Percentiles rank a stretch among this genome's conserved stretches.
Evolutionary conservation across 1,140 invertebrate species (phyloP).

Genomic region (Tetramorium alpestre): DNA sequence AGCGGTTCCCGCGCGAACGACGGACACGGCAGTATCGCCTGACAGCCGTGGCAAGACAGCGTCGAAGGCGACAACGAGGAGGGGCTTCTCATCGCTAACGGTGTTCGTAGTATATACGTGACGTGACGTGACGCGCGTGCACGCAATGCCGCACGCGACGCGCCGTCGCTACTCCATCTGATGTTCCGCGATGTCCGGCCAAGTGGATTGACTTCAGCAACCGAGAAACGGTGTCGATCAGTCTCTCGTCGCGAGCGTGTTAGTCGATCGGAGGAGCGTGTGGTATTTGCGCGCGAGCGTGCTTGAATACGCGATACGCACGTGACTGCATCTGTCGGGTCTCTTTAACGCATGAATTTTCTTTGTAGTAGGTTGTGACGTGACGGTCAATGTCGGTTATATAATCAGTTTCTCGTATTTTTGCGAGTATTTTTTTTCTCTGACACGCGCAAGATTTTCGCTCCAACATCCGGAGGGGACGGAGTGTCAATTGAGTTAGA

Average conservation of each 20-base stretch:
- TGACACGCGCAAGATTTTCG: background rate
- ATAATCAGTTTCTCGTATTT: background rate
- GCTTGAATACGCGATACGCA: background rate
- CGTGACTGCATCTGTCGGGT: background rate
- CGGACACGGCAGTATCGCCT: background rate
- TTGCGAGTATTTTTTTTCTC: background rate
- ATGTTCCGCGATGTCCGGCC: conserved; percentile 38
- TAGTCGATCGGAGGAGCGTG: background rate
- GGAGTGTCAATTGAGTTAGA: conserved; percentile 15
- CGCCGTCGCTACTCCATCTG: conserved; percentile 43
- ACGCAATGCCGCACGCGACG: conserved; percentile 42
- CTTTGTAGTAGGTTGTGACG: background rate
- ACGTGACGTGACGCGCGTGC: conserved; percentile 68
- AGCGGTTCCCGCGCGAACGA: background rate
- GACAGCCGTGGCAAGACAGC: background rate
- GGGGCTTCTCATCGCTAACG: conserved; percentile 67
- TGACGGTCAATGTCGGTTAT: background rate
- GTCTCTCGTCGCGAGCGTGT: conserved; percentile 8
- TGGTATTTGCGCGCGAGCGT: background rate
- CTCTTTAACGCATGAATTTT: conserved; percentile 35
- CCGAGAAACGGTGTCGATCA: conserved; percentile 28
- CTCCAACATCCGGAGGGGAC: background rate
- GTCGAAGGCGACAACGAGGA: conserved; percentile 29
- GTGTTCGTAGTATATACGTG: conserved; percentile 74
- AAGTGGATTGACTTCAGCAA: conserved; percentile 48